Evolutionary conservation across 2,113 vertebrate species (phyloP).

Genomic region (Cygnus buccinator): DNA sequence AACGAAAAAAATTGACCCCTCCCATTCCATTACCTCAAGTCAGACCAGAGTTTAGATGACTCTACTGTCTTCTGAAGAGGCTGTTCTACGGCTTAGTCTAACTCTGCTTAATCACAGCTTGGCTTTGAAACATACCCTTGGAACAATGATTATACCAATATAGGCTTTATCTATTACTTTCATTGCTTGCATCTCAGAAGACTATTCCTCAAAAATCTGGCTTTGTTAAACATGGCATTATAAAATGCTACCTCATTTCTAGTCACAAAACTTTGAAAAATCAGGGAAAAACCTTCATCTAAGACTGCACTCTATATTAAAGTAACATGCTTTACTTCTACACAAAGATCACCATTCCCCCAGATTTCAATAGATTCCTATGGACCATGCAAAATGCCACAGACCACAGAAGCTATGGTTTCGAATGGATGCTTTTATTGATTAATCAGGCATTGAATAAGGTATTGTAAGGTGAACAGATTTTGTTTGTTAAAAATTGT

Average conservation of each 20-base stretch:
- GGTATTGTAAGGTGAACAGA: slow-evolving; percentile 62
- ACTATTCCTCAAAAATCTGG: background rate
- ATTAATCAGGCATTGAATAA: slow-evolving; percentile 55
- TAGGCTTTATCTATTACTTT: background rate
- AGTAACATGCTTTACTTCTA: background rate
- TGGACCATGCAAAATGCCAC: slow-evolving; percentile 59
- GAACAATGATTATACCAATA: background rate
- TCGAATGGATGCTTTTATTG: slow-evolving; percentile 58
- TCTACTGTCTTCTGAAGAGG: background rate
- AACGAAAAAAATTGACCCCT: background rate
- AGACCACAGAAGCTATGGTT: slow-evolving; percentile 53
- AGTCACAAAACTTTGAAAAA: background rate
- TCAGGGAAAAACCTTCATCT: background rate
- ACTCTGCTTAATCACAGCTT: background rate
- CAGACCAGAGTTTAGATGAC: background rate
- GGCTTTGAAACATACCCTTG: background rate
- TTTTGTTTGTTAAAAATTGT: slow-evolving; percentile 25
- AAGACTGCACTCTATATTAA: background rate
- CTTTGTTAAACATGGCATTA: background rate
- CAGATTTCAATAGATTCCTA: background rate
- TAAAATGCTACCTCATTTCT: background rate
- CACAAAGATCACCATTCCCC: background rate
- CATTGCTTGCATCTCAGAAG: background rate
- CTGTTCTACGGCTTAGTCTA: background rate
- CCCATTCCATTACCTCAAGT: background rate